Conservation (phyloP, 2,797 vertebrate species). For the Cheirogaleus major region DNA sequence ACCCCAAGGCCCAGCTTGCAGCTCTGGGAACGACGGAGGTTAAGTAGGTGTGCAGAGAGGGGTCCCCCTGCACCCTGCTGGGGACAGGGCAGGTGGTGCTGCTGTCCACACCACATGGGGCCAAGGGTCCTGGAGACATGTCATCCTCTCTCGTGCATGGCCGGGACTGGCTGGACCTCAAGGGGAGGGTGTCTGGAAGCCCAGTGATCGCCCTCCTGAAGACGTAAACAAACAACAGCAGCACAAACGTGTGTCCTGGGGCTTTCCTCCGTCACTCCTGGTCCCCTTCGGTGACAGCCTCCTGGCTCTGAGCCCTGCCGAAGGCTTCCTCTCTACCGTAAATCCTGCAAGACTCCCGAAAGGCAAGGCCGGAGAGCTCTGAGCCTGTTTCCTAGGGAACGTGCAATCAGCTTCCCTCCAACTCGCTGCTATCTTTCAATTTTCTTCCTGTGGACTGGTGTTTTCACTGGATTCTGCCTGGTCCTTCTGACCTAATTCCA, state of each 20-base stretch:
- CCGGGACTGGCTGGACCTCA: background rate
- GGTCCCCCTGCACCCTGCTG: background rate
- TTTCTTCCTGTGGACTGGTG: background rate
- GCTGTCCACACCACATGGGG: background rate
- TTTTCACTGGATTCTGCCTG: background rate
- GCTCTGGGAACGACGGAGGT: background rate
- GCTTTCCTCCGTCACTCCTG: fast-evolving
- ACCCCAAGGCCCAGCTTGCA: no score
- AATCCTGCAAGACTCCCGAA: background rate
- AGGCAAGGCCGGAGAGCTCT: background rate
- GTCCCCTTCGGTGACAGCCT: background rate
- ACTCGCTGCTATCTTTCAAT: background rate
- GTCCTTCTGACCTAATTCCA: constrained; percentile 53
- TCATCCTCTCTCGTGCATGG: fast-evolving
- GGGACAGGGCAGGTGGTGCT: background rate
- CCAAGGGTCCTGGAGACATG: background rate
- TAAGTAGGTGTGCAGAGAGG: background rate
- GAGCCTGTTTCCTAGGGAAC: background rate
- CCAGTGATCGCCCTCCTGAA: fast-evolving
- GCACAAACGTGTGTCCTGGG: fast-evolving
- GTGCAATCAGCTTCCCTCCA: fast-evolving
- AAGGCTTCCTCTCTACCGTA: background rate
- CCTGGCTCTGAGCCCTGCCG: background rate
- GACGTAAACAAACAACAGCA: fast-evolving
- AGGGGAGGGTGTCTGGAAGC: background rate